Percentiles rank a stretch among this genome's conserved stretches.
phyloP scores from a whole-genome alignment of 2,888 invertebrate genomes.

The Itoplectis maculator region DNA sequence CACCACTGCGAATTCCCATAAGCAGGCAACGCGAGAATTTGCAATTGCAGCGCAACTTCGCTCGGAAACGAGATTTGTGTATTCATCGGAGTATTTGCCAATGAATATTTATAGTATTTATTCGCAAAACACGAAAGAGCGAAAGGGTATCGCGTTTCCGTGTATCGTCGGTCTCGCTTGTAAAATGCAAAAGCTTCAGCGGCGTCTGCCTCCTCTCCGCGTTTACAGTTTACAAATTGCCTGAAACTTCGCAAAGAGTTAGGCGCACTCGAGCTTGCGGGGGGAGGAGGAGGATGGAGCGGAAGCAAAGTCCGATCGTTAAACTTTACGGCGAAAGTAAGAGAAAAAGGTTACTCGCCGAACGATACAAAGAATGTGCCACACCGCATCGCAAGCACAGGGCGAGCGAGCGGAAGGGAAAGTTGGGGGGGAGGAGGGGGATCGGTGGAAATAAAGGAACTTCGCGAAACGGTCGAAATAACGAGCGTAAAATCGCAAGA shows the following conservation, averaged over 20 bases:
- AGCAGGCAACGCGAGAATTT: too few species aligned
- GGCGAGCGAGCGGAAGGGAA: not conserved
- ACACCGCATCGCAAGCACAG: slow-evolving; percentile 28
- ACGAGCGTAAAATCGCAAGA: slow-evolving; percentile 58
- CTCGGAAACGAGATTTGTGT: not conserved
- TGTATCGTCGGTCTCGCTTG: not conserved
- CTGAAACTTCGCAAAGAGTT: slow-evolving; percentile 22
- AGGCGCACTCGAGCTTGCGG: not conserved
- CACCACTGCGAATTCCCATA: too few species aligned
- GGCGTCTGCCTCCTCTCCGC: not conserved
- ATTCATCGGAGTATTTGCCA: slow-evolving; percentile 3
- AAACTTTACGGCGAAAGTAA: slow-evolving; percentile 40
- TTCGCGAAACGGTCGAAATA: slow-evolving; percentile 47
- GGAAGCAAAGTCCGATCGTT: slow-evolving; percentile 50
- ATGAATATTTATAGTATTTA: slow-evolving; percentile 12
- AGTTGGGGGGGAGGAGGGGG: not conserved
- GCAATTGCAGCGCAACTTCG: too few species aligned
- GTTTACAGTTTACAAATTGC: slow-evolving; percentile 37
- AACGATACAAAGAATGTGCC: slow-evolving; percentile 47
- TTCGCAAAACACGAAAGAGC: not conserved
- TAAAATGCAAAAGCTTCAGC: not conserved
- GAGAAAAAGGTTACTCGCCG: slow-evolving; percentile 8
- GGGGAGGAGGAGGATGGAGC: slow-evolving; percentile 26
- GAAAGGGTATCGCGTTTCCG: not conserved
- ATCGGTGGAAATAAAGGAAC: slow-evolving; percentile 12